Evolutionary conservation across 2,797 vertebrate genomes (phyloP).

Genomic region (Craterocephalus amniculus): DNA sequence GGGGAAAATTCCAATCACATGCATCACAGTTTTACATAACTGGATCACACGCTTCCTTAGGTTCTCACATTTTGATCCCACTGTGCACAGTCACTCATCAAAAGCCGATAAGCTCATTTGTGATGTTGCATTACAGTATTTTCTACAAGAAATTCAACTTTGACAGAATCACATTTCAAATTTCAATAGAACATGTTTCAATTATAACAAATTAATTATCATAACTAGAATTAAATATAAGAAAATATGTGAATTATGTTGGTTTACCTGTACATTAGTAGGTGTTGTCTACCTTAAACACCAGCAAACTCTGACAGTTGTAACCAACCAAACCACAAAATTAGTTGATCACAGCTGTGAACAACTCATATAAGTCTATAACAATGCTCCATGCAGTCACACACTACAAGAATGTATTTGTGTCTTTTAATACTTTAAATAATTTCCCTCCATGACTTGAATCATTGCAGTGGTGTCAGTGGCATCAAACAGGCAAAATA

Average conservation of each 20-base stretch:
- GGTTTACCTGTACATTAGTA: too few species aligned
- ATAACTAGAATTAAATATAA: too few species aligned
- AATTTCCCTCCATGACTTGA: background rate
- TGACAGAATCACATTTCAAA: background rate
- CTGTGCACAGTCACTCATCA: background rate
- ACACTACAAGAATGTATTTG: too few species aligned
- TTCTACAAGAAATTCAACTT: background rate
- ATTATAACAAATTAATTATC: too few species aligned
- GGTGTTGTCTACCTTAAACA: too few species aligned
- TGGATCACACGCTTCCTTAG: background rate
- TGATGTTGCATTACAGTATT: background rate
- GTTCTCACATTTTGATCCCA: background rate
- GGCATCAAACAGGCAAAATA: background rate
- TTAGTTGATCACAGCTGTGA: too few species aligned
- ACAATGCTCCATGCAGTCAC: too few species aligned
- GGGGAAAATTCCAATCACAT: background rate
- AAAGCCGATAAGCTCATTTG: background rate
- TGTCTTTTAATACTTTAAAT: background rate
- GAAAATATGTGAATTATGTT: too few species aligned
- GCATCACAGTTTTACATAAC: background rate
- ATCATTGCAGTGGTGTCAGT: background rate
- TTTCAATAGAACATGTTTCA: too few species aligned
- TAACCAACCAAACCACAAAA: too few species aligned
- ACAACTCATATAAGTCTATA: too few species aligned
- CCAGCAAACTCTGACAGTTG: too few species aligned